phyloP scores from a whole-genome alignment of 2,113 vertebrate species.

The Rhinolophus ferrumequinum region DNA sequence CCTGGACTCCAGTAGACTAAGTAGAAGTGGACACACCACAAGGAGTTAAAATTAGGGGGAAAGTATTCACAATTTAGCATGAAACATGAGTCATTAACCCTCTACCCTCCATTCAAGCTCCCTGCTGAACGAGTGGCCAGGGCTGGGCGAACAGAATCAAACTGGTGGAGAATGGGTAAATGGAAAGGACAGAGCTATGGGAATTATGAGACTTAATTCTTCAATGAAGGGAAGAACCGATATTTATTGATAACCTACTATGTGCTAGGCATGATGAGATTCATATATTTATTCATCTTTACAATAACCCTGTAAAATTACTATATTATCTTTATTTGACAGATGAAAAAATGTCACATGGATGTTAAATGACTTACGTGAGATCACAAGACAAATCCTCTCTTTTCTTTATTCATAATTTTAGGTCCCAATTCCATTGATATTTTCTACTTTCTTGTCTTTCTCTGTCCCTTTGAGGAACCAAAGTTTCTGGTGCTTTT shows the following conservation, averaged over 20 bases:
- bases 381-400: neutral
- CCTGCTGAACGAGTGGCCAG: neutral
- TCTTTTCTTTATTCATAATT: neutral
- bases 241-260: neutral
- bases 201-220: neutral
- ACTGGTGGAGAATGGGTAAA: neutral
- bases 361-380: neutral
- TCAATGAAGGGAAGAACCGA: neutral
- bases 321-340: neutral
- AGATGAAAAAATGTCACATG: neutral
- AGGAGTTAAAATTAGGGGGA: neutral
- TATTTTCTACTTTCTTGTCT: too few species aligned
- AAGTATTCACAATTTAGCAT: neutral
- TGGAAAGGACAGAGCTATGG: neutral
- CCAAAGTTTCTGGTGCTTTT: neutral
- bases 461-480: neutral
- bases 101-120: neutral
- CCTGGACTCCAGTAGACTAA: neutral
- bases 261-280: neutral
- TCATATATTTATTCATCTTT: neutral
- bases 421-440: neutral
- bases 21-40: neutral
- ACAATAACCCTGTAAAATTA: neutral
- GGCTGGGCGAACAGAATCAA: neutral
- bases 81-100: neutral